Percentiles rank a stretch among this genome's conserved stretches.
phyloP scores from a whole-genome alignment of 2,113 vertebrate genomes.

The Illadopsis cleaveri region DNA sequence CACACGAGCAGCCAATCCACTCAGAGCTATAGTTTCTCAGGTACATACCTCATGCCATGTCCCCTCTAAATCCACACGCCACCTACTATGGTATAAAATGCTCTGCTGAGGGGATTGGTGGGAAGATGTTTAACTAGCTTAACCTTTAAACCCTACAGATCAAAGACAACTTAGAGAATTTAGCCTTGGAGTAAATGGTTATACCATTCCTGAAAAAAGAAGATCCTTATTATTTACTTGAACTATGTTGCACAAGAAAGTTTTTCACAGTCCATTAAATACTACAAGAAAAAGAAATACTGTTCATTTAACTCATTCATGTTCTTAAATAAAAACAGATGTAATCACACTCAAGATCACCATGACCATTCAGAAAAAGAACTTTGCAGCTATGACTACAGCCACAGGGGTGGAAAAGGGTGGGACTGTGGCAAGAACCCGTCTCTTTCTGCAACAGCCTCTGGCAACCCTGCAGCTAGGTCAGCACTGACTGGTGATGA shows the following conservation, averaged over 20 bases:
- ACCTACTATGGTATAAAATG: not conserved
- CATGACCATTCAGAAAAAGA: not conserved
- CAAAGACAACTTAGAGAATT: not conserved
- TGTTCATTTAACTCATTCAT: not conserved
- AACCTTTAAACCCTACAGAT: not conserved
- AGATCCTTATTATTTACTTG: not conserved
- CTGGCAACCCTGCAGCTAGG: not conserved
- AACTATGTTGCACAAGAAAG: not conserved
- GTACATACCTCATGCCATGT: not conserved
- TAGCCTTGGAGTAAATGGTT: not conserved
- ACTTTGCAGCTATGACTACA: not conserved
- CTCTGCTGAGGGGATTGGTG: not conserved
- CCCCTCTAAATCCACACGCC: not conserved
- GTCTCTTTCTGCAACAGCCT: not conserved
- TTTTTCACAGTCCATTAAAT: not conserved
- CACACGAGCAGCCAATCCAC: not conserved
- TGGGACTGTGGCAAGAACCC: not conserved
- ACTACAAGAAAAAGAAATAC: not conserved
- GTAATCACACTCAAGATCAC: not conserved
- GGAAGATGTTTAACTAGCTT: not conserved
- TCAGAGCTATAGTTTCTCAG: not conserved
- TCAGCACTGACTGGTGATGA: not conserved
- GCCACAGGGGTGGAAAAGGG: not conserved
- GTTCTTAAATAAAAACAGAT: not conserved
- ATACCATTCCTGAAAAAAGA: not conserved